phyloP scores from a whole-genome alignment of 92 coral and sea anemone species.

The Bergia sp. region DNA sequence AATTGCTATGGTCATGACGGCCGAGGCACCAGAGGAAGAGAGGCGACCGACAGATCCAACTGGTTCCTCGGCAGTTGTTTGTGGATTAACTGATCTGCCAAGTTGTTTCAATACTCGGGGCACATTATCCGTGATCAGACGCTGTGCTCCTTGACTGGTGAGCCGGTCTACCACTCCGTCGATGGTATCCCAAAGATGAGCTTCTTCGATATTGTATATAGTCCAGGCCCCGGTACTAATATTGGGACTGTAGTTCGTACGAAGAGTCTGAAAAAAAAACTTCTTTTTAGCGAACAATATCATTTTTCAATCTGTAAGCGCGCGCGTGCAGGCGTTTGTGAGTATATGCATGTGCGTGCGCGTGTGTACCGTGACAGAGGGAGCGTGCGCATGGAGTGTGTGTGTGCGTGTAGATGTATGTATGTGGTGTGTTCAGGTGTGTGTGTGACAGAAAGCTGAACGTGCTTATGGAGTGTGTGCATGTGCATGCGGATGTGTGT shows the following conservation, averaged over 20 bases:
- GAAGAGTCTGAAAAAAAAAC: constrained; percentile 49
- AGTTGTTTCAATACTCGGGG: constrained; percentile 73
- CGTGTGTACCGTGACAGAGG: not conserved
- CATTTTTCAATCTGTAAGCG: not conserved
- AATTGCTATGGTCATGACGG: not conserved
- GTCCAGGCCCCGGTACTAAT: constrained; percentile 94
- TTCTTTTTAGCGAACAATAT: not conserved
- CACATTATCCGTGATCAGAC: constrained; percentile 83
- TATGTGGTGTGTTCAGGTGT: too few relatives aligned
- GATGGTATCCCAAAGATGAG: constrained; percentile 41
- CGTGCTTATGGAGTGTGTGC: too few relatives aligned
- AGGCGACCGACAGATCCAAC: not conserved
- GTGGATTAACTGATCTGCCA: constrained; percentile 46
- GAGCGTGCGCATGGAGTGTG: too few relatives aligned
- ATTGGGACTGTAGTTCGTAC: constrained; percentile 63
- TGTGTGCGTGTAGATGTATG: not conserved
- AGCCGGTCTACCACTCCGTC: constrained; percentile 70
- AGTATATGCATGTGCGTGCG: not conserved
- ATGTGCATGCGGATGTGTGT: too few relatives aligned
- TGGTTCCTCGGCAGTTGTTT: constrained; percentile 21
- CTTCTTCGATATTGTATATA: constrained; percentile 65
- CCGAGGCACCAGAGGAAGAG: not conserved
- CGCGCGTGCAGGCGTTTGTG: not conserved
- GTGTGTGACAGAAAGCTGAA: too few relatives aligned
- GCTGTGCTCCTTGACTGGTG: constrained; percentile 69